These are phyloP conservation scores for Antigone vipio DNA, from an alignment of 2,113 vertebrate genomes.

Conservation along the genomic window DNA sequence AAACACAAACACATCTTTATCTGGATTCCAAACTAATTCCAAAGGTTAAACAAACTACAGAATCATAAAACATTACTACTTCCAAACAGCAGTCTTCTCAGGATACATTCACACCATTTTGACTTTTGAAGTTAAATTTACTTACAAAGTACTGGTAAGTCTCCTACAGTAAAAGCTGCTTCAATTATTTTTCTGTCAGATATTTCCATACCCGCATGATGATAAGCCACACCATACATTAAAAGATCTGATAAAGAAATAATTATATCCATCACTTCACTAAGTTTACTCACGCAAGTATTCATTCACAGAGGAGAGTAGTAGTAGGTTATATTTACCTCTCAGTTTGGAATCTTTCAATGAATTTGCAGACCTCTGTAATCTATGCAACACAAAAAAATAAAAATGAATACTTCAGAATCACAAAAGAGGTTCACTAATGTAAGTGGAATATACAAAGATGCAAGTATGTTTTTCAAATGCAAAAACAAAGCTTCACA, in stretches of 20 bases:
- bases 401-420: background rate
- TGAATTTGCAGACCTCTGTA: conserved; percentile 85
- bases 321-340: conserved; percentile 77
- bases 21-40: background rate
- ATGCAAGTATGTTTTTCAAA: background rate
- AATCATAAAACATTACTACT: background rate
- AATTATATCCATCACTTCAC: background rate
- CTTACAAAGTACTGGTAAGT: conserved; percentile 95
- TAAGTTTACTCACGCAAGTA: background rate
- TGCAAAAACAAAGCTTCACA: background rate
- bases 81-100: background rate
- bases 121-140: conserved; percentile 10
- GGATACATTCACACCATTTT: background rate
- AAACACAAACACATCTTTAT: background rate
- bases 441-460: background rate
- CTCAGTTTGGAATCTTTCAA: conserved; percentile 88
- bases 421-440: background rate
- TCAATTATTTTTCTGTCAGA: conserved; percentile 92
- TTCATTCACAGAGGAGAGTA: background rate
- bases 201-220: conserved; percentile 92
- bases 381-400: conserved; percentile 68
- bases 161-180: conserved; percentile 85
- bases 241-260: conserved; percentile 81
- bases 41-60: background rate
- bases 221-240: conserved; percentile 87